Conservation (phyloP, 2,797 vertebrate species). For the Calcarius lapponicus region DNA sequence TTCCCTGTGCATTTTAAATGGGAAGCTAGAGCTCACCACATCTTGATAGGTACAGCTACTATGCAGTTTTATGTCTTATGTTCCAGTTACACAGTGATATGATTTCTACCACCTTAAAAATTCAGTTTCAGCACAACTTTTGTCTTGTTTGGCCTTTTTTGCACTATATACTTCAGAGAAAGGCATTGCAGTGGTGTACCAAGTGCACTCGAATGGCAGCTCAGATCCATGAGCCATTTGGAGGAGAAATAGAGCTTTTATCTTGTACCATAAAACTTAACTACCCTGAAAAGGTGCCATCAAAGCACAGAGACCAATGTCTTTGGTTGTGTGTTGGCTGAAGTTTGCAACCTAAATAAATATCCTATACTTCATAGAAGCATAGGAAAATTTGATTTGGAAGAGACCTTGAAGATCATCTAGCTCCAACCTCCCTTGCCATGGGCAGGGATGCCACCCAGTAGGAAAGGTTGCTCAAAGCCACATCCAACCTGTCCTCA, state of each 20-base stretch:
- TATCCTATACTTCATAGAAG: background rate
- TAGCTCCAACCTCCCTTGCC: no score
- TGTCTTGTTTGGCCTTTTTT: background rate
- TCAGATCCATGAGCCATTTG: rapidly evolving
- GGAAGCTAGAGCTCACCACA: background rate
- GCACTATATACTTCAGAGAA: background rate
- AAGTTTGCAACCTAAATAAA: background rate
- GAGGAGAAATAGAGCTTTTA: background rate
- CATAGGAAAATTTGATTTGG: background rate
- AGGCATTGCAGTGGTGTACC: rapidly evolving
- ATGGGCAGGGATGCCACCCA: background rate
- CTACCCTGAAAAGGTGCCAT: background rate
- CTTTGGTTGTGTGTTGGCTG: background rate
- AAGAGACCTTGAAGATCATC: background rate
- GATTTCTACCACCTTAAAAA: background rate
- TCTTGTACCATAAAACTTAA: background rate
- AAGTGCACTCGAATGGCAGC: background rate
- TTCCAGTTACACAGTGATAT: background rate
- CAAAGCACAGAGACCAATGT: background rate
- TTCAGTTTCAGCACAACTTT: background rate
- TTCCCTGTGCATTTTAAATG: background rate
- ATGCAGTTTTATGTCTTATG: background rate
- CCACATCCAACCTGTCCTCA: background rate
- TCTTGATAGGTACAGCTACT: background rate
- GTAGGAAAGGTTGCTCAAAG: background rate